A percentile compares a stretch with the other conserved stretches of the same genome.
Evolutionary conservation across 1,140 invertebrate species (phyloP).

Genomic region (Drosophila paulistorum): DNA sequence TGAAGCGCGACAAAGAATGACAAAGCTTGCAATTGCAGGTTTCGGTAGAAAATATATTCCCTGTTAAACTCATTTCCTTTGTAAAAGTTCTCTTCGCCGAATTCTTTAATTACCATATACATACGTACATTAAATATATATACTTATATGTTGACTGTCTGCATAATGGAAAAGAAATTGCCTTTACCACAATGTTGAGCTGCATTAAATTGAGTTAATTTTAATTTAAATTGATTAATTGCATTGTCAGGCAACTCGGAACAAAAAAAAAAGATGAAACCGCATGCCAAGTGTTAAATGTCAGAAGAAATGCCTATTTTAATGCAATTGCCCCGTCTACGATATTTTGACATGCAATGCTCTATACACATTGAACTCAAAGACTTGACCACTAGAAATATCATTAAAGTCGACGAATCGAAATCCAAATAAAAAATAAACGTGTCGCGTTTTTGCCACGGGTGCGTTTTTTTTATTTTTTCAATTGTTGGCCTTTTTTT

Average conservation of each 20-base stretch:
- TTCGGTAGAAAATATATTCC: too few species aligned
- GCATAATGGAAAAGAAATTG: constrained; percentile 10
- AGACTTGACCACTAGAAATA: neutral
- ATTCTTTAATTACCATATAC: neutral
- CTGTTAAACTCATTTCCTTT: too few species aligned
- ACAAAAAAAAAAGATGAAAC: constrained; percentile 14
- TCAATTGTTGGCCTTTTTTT: too few species aligned
- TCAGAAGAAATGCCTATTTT: constrained; percentile 45
- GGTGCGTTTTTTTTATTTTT: constrained; percentile 11
- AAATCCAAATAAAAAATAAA: constrained; percentile 18
- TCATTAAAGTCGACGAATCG: constrained; percentile 1
- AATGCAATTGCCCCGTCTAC: constrained; percentile 47
- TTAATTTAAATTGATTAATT: constrained; percentile 79
- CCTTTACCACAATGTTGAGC: constrained; percentile 54
- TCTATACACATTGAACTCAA: constrained; percentile 1
- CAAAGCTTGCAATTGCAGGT: too few species aligned
- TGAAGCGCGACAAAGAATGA: too few species aligned
- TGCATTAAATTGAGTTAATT: constrained; percentile 68
- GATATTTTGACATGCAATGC: constrained; percentile 24
- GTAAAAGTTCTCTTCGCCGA: neutral
- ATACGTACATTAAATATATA: neutral
- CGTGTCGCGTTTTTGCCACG: constrained; percentile 21
- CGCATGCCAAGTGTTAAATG: constrained; percentile 69
- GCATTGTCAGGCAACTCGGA: constrained; percentile 55
- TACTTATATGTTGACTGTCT: neutral